Base-by-base conservation (phyloP, 1,140 invertebrate genomes). In the Chymomyza costata region DNA sequence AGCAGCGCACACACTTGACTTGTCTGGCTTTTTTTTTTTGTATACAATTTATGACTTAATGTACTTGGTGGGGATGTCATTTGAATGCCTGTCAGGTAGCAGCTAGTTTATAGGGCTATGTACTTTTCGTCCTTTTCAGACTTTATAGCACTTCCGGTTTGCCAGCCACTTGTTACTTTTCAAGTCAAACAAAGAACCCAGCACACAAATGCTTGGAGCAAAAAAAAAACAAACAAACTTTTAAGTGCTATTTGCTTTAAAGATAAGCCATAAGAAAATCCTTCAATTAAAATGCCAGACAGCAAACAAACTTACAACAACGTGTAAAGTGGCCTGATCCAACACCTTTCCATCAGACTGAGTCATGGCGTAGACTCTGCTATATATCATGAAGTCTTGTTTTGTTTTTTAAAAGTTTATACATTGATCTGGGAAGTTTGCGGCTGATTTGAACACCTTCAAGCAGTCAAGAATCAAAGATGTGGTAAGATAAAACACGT, bases 201-300 rank as follows among this genome's bases (percentile, higher is more conserved):
- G n/a, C n/a, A n/a, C n/a, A n/a, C n/a, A n/a, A n/a, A n/a, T n/a
- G n/a, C n/a, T n/a, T n/a, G n/a, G n/a, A n/a, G n/a, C n/a, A n/a
- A n/a, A n/a, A n/a, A n/a, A n/a, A 58, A 74, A 62, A 78, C 21
- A 71, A 70, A 18, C 59, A 70, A 46, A 62, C n/a, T 58, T 60
- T 69, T 78, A 66, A 76, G 70, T 76, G 70, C 56, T 70, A 25
- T 78, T 76, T 74, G 56, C 19, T 56, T 13, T 47, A n/a, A 45
- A 59, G 65, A 60, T 56, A 53, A 65, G 56, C 18, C 48, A 52
- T 70, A 65, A 45, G 18, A 19, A 19, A 46, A 11, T 73, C 69
- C 69, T 68, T 74, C 44, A 68, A 54, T 73, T 52, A 58, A 49
- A 63, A 63, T 61, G 56, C 48, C 57, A 45, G 57, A 48, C 37